These are phyloP conservation scores for Galbula dea DNA, from an alignment of 2,113 vertebrate genomes.

Conservation along the genomic window DNA sequence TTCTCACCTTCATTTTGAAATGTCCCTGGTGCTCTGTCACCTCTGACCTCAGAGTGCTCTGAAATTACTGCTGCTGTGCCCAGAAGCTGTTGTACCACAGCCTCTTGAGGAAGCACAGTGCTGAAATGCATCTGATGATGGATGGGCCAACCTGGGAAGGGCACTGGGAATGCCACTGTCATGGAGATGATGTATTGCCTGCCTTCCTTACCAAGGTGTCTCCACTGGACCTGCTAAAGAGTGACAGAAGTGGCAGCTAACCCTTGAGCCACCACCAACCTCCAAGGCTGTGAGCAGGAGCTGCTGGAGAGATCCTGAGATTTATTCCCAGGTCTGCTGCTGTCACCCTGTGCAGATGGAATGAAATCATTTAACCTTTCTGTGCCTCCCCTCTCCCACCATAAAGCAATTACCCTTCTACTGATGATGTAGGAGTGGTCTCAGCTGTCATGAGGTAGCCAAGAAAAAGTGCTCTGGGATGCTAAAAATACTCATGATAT, in stretches of 20 bases:
- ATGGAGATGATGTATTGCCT: not conserved
- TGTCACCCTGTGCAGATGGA: not conserved
- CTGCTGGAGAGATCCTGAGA: not conserved
- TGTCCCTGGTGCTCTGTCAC: not conserved
- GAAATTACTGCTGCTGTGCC: not conserved
- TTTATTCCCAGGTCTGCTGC: not conserved
- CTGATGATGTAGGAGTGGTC: not conserved
- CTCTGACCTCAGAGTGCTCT: not conserved
- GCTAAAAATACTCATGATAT: not conserved
- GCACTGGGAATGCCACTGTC: not conserved
- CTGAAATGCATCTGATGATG: not conserved
- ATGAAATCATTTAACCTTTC: not conserved
- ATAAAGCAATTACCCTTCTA: not conserved
- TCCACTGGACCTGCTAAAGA: not conserved
- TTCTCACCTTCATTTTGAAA: not conserved
- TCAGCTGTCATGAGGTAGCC: not conserved
- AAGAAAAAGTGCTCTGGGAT: not conserved
- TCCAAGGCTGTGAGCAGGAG: accelerated
- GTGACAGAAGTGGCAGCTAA: not conserved
- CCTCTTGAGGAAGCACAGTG: not conserved
- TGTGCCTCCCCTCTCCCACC: not conserved
- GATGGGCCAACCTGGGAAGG: not conserved
- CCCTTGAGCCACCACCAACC: not conserved
- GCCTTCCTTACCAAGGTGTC: not conserved
- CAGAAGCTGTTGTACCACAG: no score